These are phyloP conservation scores for Unio delphinus DNA, from an alignment of 2,888 invertebrate genomes.

Conservation along the genomic window DNA sequence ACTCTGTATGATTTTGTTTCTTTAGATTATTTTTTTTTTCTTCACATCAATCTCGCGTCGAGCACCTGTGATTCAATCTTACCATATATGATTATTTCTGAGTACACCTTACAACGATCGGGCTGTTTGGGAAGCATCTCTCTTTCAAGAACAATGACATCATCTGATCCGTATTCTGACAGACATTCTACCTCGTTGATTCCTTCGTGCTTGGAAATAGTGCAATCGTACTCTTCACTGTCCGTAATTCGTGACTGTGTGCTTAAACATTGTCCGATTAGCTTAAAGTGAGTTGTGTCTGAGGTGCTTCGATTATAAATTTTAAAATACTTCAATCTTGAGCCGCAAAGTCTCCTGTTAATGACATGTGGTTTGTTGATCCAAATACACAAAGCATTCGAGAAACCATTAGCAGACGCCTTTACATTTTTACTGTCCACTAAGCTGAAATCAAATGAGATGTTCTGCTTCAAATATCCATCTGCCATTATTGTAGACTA, in stretches of 20 bases:
- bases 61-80: conserved; percentile 1
- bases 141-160: conserved; percentile 37
- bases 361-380: conserved; percentile 64
- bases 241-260: no score
- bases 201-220: no score
- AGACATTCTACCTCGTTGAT: conserved; percentile 7
- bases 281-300: no score
- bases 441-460: no score
- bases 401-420: conserved; percentile 25
- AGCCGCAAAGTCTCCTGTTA: conserved; percentile 55
- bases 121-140: conserved; percentile 53
- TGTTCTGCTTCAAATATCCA: no score
- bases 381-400: conserved; percentile 52
- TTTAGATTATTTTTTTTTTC: no score
- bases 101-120: conserved; percentile 40
- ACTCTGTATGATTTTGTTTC: no score
- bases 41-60: no score
- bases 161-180: conserved; percentile 12
- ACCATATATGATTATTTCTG: conserved; percentile 54
- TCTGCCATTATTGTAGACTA: no score
- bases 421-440: no score
- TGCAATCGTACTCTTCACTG: no score
- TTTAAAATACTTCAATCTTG: conserved; percentile 29
- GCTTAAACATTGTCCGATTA: no score
- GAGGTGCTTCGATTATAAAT: neutral